A percentile compares a stretch with the other conserved stretches of the same genome.
Evolutionary conservation across 2,113 vertebrate genomes (phyloP).

Genomic region (Amphilophus citrinellus): DNA sequence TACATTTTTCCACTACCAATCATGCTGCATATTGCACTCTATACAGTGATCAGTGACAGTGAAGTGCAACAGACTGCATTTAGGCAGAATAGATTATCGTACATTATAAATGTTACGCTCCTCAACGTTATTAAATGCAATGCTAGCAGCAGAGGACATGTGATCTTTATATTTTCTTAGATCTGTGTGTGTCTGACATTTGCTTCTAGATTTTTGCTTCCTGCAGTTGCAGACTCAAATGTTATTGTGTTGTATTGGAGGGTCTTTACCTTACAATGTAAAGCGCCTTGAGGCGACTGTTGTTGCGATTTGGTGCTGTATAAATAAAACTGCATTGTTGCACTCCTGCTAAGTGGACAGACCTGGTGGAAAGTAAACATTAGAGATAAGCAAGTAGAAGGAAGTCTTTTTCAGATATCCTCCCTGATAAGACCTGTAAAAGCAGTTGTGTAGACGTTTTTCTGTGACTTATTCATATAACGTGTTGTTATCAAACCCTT

Average conservation of each 20-base stretch:
- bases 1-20: not conserved
- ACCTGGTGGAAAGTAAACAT: constrained; percentile 46
- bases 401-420: constrained; percentile 13
- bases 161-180: constrained; percentile 9
- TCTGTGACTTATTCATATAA: not conserved
- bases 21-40: not conserved
- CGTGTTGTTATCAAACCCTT: not conserved
- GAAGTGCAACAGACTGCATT: not conserved
- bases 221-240: constrained; percentile 2
- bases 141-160: not conserved
- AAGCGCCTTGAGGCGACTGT: no score
- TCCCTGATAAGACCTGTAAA: constrained; percentile 7
- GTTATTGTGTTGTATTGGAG: not conserved
- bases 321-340: not conserved
- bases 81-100: not conserved
- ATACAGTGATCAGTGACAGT: not conserved
- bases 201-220: not conserved
- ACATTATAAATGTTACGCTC: not conserved
- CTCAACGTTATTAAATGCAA: not conserved
- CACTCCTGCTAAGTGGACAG: constrained; percentile 6
- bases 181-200: constrained; percentile 9
- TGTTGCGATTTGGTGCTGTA: no score
- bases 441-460: not conserved
- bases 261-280: no score
- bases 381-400: constrained; percentile 23